Evolutionary conservation across 2,888 invertebrate species (phyloP), one percentile per base, ranked within the genome.

Genomic region (Drosophila falleni): DNA sequence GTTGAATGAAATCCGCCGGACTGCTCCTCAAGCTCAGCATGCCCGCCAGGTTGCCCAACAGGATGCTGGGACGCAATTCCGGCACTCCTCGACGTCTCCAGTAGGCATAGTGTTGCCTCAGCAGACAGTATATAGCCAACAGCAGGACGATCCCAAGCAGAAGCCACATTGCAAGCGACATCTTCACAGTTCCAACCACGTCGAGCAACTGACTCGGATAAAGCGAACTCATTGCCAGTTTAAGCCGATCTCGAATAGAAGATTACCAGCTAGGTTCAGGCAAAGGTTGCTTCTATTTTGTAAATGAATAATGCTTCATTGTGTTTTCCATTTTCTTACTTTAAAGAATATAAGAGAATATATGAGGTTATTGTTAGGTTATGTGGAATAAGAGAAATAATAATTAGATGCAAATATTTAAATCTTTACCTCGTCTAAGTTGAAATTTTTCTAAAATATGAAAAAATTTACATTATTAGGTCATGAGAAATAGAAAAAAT

Each of bases 11-110:
- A 13, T 92, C 84, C 0, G 92, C 91, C 0, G 92, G 81, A 62
- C 91, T 89, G 41, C 81, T 90, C n/a, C 78, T 89, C 58, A 91
- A 74, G 1, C 90, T 68, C 1, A 93, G 3, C 49, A 93, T 78
- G 1, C 92, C 91, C 3, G 71, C 73, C 23, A 94, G 87, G 61
- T 93, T 94, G 2, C 94, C 94, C 9, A 93, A 51, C 11, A 93
- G 76, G 10, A 92, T 84, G 0, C 78, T 82, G 0, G 93, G 92
- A 8, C 83, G 66, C 8, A 93, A 56, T 62, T 93, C 90, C 2
- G 89, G 74, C 1, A 94, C 78, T 3, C 91, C 91, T 0, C 78
- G 89, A 6, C 87, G 88, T 10, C 68, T 87, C 93, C 88, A 93
- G 60, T 90, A 92, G 39, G 62, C 73, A 63, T 85, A 91, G 46